Evolutionary conservation across 2,888 invertebrate genomes (phyloP).

Genomic region (Druceiella hillmani): DNA sequence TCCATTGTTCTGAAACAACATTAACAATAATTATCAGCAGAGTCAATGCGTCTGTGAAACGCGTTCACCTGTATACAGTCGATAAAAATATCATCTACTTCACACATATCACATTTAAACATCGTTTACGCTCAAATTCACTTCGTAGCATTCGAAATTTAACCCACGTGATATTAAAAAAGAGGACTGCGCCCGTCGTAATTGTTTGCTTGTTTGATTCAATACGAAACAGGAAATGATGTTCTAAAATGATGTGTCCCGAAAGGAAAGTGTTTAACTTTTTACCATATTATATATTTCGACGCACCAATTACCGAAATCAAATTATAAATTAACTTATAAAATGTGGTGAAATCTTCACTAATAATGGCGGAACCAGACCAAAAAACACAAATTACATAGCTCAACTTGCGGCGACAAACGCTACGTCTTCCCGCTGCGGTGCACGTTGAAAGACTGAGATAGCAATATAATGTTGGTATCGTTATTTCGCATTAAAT

Average conservation of each 20-base stretch:
- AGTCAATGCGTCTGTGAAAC: background rate
- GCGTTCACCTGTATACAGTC: constrained; percentile 13
- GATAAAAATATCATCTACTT: constrained; percentile 26
- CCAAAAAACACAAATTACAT: constrained; percentile 37
- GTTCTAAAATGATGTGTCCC: constrained; percentile 36
- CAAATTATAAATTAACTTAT: constrained; percentile 8
- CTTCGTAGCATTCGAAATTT: constrained; percentile 37
- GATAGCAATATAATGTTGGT: constrained; percentile 34
- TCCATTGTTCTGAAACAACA: constrained; percentile 14
- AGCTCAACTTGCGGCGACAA: too few relatives aligned
- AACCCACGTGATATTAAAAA: constrained; percentile 53
- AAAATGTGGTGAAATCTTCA: constrained; percentile 32
- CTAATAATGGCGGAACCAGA: constrained; percentile 47
- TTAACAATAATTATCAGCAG: constrained; percentile 8
- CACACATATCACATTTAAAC: constrained; percentile 22
- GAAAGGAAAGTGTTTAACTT: too few relatives aligned
- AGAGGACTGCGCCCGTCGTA: constrained; percentile 39
- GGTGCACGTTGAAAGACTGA: constrained; percentile 14
- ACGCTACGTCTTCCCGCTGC: too few relatives aligned
- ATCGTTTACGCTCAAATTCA: constrained; percentile 10
- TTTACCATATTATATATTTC: too few relatives aligned
- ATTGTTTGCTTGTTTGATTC: constrained; percentile 40
- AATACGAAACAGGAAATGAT: constrained; percentile 46
- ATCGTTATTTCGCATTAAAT: constrained; percentile 35
- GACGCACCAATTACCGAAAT: too few relatives aligned